A percentile compares a stretch with the other conserved stretches of the same genome.
These are phyloP conservation scores for Orientallactaga bullata DNA, from an alignment of 2,113 vertebrate species.

Conservation along the genomic window DNA sequence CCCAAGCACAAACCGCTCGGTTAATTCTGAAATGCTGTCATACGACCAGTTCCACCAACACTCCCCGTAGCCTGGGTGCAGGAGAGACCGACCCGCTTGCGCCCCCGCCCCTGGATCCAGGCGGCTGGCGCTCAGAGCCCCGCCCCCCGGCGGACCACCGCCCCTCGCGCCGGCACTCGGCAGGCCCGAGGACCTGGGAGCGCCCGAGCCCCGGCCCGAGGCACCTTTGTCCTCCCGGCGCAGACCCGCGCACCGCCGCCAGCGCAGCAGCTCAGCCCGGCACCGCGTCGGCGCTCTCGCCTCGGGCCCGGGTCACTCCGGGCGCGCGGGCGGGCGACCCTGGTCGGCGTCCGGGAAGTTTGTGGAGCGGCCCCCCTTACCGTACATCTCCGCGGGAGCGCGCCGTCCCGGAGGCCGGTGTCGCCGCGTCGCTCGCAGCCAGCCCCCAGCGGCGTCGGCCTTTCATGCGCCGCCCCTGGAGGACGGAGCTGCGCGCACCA, in stretches of 20 bases:
- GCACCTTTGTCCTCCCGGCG: slow-evolving; percentile 74
- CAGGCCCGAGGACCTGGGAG: not conserved
- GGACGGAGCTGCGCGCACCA: slow-evolving; percentile 1
- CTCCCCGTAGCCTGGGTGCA: not conserved
- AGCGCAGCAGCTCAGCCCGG: slow-evolving; percentile 22
- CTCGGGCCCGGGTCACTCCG: not conserved
- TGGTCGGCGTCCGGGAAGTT: slow-evolving; percentile 73
- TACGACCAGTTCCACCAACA: slow-evolving; percentile 49
- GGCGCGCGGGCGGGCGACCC: slow-evolving; percentile 73
- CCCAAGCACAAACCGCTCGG: slow-evolving; percentile 66
- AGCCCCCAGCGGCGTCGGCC: slow-evolving; percentile 60
- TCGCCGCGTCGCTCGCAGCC: slow-evolving; percentile 56
- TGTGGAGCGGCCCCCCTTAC: slow-evolving; percentile 72
- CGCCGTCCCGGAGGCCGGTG: slow-evolving; percentile 73
- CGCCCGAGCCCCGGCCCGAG: not conserved
- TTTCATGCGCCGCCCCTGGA: slow-evolving; percentile 64
- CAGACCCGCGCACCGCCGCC: slow-evolving; percentile 13
- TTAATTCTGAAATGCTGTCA: slow-evolving; percentile 66
- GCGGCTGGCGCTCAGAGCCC: not conserved
- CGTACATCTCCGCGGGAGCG: slow-evolving; percentile 79
- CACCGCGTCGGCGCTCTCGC: slow-evolving; percentile 1
- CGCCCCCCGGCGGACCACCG: not conserved
- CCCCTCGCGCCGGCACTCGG: not conserved
- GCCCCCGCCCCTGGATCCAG: not conserved
- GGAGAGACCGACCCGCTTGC: not conserved